phyloP scores from a whole-genome alignment of 2,113 vertebrate genomes.

The Micromys minutus region DNA sequence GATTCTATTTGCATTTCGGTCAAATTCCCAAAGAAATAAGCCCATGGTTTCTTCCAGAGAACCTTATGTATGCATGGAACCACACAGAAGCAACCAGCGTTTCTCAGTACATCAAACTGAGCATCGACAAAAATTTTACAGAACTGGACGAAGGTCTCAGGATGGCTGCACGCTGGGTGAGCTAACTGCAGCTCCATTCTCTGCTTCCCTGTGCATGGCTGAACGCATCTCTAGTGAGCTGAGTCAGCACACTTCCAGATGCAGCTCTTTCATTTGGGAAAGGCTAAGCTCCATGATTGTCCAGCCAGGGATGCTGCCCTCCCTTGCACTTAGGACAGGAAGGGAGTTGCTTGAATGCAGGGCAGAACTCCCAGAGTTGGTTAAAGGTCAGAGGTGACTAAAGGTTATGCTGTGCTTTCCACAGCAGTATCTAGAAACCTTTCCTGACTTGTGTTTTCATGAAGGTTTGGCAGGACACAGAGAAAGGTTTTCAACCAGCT shows the following conservation, averaged over 20 bases:
- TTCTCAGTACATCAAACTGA: conserved; percentile 44
- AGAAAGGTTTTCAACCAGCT: conserved; percentile 28
- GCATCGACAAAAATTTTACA: not conserved
- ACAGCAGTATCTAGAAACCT: not conserved
- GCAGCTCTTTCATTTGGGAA: conserved; percentile 55
- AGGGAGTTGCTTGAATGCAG: conserved; percentile 65
- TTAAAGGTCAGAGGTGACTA: conserved; percentile 59
- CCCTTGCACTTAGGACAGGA: conserved; percentile 57
- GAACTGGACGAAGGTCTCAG: not conserved
- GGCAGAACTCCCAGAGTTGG: conserved; percentile 20
- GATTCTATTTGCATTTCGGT: conserved; percentile 21
- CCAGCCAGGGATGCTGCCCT: conserved; percentile 45
- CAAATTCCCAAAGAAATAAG: conserved; percentile 16
- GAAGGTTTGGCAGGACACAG: not conserved
- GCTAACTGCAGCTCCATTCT: not conserved
- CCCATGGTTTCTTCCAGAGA: conserved; percentile 6
- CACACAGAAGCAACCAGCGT: not conserved
- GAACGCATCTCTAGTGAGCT: not conserved
- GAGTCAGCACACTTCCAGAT: conserved; percentile 22
- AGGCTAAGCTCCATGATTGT: conserved; percentile 57
- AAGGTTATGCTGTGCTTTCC: conserved; percentile 49
- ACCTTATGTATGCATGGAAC: not conserved
- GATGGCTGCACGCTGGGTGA: not conserved
- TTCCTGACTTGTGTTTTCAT: conserved; percentile 45
- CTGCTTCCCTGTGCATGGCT: not conserved